Base-by-base conservation (phyloP, 2,113 vertebrate species). In the Willisornis vidua region DNA sequence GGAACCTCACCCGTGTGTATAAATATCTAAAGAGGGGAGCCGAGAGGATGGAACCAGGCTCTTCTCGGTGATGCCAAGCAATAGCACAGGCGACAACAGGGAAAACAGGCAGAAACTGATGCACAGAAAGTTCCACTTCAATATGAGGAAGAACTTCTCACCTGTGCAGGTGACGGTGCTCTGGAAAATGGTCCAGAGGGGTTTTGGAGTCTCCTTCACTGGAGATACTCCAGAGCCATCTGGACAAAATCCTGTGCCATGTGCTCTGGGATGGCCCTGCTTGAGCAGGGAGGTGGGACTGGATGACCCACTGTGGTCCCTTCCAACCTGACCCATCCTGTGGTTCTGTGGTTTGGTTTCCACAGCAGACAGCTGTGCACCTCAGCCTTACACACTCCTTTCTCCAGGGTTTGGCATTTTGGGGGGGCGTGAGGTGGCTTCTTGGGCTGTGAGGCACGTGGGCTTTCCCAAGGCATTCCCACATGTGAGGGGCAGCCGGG, bases 371-470 rank as follows among this genome's bases (percentile, higher is more conserved):
- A 17, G 55, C 55, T n/a, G 25, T 45, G 24, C 26, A 3, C 41
- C 43, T 52, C 26, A 7, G 33, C 8, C 10, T 24, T 18, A 28
- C 8, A 3, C 23, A 3, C n/a, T 24, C 19, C 23, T 2, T 14
- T 31, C 24, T 1, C 2, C 9, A 19, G 28, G 24, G 12, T 41
- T 68, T 1, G 9, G 51, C 0, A 2, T 35, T 45, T 29, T 0
- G 7, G 28, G 28, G 16, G 43, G 51, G 16, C 4, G 0, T 29
- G 49, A 35, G 26, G n/a, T 4, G 8, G 51, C 49, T 57, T 31
- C 49, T 29, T 4, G 10, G 33, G 20, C 55, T 19, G 17, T n/a
- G 11, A 48, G 12, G 31, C 5, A 3, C 26, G 8, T 20, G 70
- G 58, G 46, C 66, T 75, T 76, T 68, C 73, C 57, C 0, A 0